Percentiles rank a stretch among this genome's conserved stretches.
phyloP scores from a whole-genome alignment of 30 jellyfish, hydroid and myxozoan genomes.

The Catostylus mosaicus region DNA sequence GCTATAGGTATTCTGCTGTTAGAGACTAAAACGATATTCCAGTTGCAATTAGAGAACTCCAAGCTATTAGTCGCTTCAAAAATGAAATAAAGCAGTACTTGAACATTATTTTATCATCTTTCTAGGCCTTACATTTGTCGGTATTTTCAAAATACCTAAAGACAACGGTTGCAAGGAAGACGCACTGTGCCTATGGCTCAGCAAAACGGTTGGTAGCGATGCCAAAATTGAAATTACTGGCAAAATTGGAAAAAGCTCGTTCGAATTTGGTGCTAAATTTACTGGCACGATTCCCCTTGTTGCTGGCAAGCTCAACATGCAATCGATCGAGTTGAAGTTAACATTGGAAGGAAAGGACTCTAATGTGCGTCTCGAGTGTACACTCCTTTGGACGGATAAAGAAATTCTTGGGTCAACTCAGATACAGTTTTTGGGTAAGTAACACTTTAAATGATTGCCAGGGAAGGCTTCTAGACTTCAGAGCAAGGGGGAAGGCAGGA shows the following conservation, averaged over 20 bases:
- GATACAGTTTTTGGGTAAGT: constrained; percentile 46
- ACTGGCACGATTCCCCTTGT: constrained; percentile 40
- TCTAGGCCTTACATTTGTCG: constrained; percentile 47
- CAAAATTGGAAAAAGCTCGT: constrained; percentile 16
- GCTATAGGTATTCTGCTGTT: no score
- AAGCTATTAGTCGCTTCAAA: no score
- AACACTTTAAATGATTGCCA: no score
- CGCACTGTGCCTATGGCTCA: constrained; percentile 59
- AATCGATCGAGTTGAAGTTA: constrained; percentile 21
- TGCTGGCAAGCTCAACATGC: constrained; percentile 32
- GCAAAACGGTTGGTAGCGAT: constrained; percentile 51
- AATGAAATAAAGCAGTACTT: no score
- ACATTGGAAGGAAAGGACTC: constrained; percentile 54
- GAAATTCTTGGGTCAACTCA: constrained; percentile 41
- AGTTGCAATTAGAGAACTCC: no score
- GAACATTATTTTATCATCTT: no score
- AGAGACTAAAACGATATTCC: no score
- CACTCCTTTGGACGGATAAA: constrained; percentile 31
- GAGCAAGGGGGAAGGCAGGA: no score
- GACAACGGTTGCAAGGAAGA: constrained; percentile 64
- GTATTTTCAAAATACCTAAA: constrained; percentile 58
- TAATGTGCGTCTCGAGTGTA: constrained; percentile 35
- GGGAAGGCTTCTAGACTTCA: no score
- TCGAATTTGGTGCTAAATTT: constrained; percentile 44
- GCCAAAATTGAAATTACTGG: constrained; percentile 60